phyloP scores from a whole-genome alignment of 2,113 vertebrate species.

The Microtus oregoni region DNA sequence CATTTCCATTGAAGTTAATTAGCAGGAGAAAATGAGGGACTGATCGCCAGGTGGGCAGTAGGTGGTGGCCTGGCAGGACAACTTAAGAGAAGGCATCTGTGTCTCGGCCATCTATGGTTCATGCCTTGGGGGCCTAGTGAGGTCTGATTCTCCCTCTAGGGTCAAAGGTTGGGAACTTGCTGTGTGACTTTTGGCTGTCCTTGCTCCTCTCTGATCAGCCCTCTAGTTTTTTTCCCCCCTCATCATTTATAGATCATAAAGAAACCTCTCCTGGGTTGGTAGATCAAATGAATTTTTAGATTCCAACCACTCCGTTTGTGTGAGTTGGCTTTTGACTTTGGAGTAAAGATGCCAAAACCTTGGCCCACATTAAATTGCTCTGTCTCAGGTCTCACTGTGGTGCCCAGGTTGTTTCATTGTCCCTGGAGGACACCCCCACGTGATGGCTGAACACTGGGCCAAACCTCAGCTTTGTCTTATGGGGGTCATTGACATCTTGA shows the following conservation, averaged over 20 bases:
- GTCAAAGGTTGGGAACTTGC: neutral
- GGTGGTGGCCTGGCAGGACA: neutral
- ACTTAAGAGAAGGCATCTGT: neutral
- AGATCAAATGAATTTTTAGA: neutral
- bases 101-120: fast-evolving
- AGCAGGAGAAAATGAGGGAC: conserved; percentile 72
- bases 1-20: conserved; percentile 85
- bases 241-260: neutral
- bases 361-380: too few relatives aligned
- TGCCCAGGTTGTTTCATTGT: neutral
- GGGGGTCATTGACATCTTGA: neutral
- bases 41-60: neutral
- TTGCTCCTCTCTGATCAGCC: neutral
- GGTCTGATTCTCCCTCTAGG: conserved; percentile 29
- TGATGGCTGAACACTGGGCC: neutral
- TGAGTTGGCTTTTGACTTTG: neutral
- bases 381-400: neutral
- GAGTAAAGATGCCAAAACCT: neutral
- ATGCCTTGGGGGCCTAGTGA: neutral
- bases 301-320: fast-evolving
- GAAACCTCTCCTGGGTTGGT: neutral
- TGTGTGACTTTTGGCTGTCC: conserved; percentile 11
- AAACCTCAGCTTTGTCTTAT: neutral
- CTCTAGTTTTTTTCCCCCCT: neutral
- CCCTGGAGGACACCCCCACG: neutral